Evolutionary conservation across 2,113 vertebrate genomes (phyloP).

Genomic region (Anarrhichthys ocellatus): DNA sequence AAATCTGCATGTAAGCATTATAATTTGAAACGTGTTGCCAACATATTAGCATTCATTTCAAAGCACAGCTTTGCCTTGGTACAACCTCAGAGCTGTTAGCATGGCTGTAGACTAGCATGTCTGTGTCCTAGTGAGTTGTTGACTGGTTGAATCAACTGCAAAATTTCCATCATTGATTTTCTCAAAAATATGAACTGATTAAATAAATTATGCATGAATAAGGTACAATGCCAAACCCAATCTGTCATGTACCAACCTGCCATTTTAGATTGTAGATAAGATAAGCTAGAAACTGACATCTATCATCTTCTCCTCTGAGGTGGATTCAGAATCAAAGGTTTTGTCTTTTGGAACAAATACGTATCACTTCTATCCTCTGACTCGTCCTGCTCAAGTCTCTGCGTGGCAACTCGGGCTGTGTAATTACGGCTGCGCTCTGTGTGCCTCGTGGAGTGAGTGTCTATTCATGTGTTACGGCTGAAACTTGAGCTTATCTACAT

Average conservation of each 20-base stretch:
- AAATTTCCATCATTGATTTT: background rate
- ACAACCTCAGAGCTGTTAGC: too few relatives aligned
- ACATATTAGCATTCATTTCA: too few relatives aligned
- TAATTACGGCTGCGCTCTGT: background rate
- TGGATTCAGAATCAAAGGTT: background rate
- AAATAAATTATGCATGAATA: too few relatives aligned
- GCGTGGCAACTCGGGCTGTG: background rate
- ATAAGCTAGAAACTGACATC: background rate
- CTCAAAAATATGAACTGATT: background rate
- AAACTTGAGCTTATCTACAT: constrained; percentile 25
- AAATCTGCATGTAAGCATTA: too few relatives aligned
- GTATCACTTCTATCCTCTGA: background rate
- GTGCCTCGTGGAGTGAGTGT: background rate
- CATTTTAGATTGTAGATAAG: background rate
- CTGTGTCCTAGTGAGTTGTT: too few relatives aligned
- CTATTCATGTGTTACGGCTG: constrained; percentile 28
- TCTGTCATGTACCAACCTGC: background rate
- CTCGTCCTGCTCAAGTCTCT: background rate
- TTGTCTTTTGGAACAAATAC: background rate
- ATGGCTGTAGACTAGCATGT: too few relatives aligned
- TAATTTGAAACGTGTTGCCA: too few relatives aligned
- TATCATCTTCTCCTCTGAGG: background rate
- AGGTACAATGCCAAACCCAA: background rate
- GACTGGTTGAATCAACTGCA: too few relatives aligned
- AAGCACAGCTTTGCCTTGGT: too few relatives aligned